A percentile compares a stretch with the other conserved stretches of the same genome.
phyloP scores from a whole-genome alignment of 1,140 invertebrate genomes.

The Zaprionus inermis region DNA sequence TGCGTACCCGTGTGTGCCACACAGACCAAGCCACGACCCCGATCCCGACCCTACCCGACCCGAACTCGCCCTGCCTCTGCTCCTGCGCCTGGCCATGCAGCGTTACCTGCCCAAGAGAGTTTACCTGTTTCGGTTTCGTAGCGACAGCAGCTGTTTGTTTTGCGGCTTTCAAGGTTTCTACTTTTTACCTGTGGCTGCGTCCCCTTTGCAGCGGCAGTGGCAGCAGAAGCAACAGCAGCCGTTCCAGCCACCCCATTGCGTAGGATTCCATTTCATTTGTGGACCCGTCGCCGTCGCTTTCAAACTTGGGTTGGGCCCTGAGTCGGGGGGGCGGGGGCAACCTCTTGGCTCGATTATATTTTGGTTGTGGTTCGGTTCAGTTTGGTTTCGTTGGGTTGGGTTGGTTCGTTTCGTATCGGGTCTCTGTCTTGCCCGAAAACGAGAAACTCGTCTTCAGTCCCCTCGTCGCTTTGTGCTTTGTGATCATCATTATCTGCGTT shows the following conservation, averaged over 20 bases:
- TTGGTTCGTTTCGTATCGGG: slow-evolving; percentile 15
- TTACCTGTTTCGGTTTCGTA: slow-evolving; percentile 64
- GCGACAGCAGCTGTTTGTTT: slow-evolving; percentile 75
- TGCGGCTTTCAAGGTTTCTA: slow-evolving; percentile 80
- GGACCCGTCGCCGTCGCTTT: slow-evolving; percentile 46
- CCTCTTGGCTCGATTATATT: slow-evolving; percentile 50
- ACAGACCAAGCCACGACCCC: not conserved
- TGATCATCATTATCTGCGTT: slow-evolving; percentile 80
- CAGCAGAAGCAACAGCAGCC: slow-evolving; percentile 7
- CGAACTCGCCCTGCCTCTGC: not conserved
- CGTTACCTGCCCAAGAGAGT: slow-evolving; percentile 66
- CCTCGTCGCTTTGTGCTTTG: slow-evolving; percentile 63
- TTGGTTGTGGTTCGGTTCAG: slow-evolving; percentile 42
- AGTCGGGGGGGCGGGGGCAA: slow-evolving; percentile 33
- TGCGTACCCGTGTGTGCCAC: no score
- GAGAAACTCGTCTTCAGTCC: slow-evolving; percentile 63
- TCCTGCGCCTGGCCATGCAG: slow-evolving; percentile 27
- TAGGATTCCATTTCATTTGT: slow-evolving; percentile 70
- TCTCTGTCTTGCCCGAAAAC: slow-evolving; percentile 61
- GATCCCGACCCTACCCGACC: not conserved
- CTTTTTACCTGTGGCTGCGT: slow-evolving; percentile 75
- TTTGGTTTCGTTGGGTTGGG: slow-evolving; percentile 22
- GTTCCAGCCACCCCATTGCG: slow-evolving; percentile 73
- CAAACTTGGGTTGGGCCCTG: slow-evolving; percentile 50
- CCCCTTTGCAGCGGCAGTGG: slow-evolving; percentile 54